A percentile compares a stretch with the other conserved stretches of the same genome.
Conservation (phyloP, 2,113 vertebrate genomes). For the Marcusenius ussheri region DNA sequence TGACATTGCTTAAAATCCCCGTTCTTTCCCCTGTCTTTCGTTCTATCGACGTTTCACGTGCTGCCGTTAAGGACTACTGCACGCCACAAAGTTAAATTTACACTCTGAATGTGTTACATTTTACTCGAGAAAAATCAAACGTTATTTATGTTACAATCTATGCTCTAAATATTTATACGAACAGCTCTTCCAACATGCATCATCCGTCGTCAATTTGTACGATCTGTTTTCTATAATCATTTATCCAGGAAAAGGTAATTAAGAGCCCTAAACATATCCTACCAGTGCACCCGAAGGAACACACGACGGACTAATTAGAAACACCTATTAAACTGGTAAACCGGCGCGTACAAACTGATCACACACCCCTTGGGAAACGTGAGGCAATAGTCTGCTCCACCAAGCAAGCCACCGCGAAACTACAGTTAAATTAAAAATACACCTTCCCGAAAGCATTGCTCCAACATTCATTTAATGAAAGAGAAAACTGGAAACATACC, state of each 20-base stretch:
- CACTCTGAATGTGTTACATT: background rate
- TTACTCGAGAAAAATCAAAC: background rate
- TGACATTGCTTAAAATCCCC: background rate
- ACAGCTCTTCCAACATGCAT: background rate
- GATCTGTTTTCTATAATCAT: background rate
- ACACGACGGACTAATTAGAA: background rate
- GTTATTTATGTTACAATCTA: background rate
- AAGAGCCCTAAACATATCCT: background rate
- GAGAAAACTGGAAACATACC: background rate
- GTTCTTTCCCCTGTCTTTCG: background rate
- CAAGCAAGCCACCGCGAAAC: background rate
- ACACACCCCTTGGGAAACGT: background rate
- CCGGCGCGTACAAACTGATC: background rate
- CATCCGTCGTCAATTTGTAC: background rate
- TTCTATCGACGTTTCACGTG: background rate
- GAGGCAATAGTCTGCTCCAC: background rate
- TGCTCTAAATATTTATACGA: background rate
- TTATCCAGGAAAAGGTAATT: background rate
- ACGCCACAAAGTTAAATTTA: background rate
- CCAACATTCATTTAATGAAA: background rate
- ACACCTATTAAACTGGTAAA: background rate
- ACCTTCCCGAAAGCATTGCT: background rate
- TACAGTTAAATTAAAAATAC: background rate
- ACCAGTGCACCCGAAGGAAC: background rate
- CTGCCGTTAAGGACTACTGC: background rate